Evolutionary conservation across 1,140 invertebrate species (phyloP).

Genomic region (Cotesia chilonis): DNA sequence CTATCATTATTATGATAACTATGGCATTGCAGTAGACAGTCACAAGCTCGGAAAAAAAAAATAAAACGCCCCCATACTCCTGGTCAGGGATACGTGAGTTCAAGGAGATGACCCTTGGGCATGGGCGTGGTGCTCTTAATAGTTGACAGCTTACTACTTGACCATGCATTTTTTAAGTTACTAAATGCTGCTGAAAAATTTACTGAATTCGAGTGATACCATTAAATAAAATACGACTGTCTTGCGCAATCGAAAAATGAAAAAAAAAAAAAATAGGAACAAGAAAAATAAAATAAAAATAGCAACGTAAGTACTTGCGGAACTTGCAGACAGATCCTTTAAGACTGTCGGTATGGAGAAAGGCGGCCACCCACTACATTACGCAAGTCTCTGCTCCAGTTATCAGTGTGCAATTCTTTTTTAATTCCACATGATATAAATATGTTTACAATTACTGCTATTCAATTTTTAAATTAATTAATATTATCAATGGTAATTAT

Average conservation of each 20-base stretch:
- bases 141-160: constrained; percentile 11
- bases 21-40: too few relatives aligned
- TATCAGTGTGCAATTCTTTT: constrained; percentile 43
- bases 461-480: too few relatives aligned
- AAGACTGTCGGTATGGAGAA: constrained; percentile 38
- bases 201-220: too few relatives aligned
- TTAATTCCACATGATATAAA: constrained; percentile 25
- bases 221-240: neutral
- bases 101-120: constrained; percentile 30
- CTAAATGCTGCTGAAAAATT: neutral
- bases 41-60: too few relatives aligned
- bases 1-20: too few relatives aligned
- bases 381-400: constrained; percentile 46
- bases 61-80: too few relatives aligned
- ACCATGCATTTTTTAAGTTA: neutral
- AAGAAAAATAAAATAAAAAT: constrained; percentile 9
- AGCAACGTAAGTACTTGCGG: constrained; percentile 7
- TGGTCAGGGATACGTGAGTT: constrained; percentile 4
- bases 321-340: constrained; percentile 12
- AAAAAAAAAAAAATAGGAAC: constrained; percentile 9
- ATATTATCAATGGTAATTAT: too few relatives aligned
- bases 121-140: constrained; percentile 32
- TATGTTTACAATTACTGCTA: too few relatives aligned
- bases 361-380: constrained; percentile 49
- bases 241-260: constrained; percentile 28